Percentiles rank a stretch among this genome's conserved stretches.
Evolutionary conservation across 2,113 vertebrate genomes (phyloP).

Genomic region (Sclerurus mexicanus): DNA sequence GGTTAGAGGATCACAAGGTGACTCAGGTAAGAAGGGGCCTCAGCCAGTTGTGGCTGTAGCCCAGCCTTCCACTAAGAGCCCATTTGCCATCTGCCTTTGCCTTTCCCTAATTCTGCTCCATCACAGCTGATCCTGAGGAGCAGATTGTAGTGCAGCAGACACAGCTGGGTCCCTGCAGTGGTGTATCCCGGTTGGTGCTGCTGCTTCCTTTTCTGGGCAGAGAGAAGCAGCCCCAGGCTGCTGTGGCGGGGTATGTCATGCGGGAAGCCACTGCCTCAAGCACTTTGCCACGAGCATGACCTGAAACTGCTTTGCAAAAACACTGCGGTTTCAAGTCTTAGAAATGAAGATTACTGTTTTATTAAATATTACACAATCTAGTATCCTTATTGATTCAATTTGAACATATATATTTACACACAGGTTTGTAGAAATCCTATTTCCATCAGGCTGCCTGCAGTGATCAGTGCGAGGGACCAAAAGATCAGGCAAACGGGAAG

Average conservation of each 20-base stretch:
- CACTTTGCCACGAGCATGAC: fast-evolving
- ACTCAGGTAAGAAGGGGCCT: not conserved
- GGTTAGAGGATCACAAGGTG: not conserved
- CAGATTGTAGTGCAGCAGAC: not conserved
- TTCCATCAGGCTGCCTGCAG: not conserved
- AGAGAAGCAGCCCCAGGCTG: fast-evolving
- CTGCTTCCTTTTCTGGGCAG: not conserved
- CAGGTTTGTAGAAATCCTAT: not conserved
- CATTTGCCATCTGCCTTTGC: not conserved
- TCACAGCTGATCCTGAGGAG: not conserved
- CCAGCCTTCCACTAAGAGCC: not conserved
- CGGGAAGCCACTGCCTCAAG: fast-evolving
- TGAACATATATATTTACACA: not conserved
- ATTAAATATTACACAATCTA: not conserved
- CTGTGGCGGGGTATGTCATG: fast-evolving
- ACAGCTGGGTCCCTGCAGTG: not conserved
- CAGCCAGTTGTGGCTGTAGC: not conserved
- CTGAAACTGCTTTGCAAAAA: not conserved
- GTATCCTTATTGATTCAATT: not conserved
- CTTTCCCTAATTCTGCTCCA: not conserved
- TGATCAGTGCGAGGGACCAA: not conserved
- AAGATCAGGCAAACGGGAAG: fast-evolving
- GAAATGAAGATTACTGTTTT: not conserved
- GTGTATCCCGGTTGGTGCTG: not conserved
- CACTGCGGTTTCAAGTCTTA: not conserved